Conservation (phyloP, 2,113 vertebrate genomes). For the Malaclemys terrapin region DNA sequence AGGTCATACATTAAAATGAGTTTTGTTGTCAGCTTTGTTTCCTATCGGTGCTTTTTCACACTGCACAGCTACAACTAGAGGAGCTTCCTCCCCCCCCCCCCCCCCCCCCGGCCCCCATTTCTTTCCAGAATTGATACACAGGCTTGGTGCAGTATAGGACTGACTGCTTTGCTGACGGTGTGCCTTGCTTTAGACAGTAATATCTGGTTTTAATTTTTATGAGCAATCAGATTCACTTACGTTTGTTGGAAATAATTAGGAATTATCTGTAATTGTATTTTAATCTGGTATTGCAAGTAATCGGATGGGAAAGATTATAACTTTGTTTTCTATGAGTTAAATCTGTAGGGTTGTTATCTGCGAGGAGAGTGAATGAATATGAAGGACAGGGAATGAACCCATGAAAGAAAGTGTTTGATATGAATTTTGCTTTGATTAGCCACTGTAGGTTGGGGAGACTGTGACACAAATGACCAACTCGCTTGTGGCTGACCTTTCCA, state of each 20-base stretch:
- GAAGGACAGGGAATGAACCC: not conserved
- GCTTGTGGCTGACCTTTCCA: not conserved
- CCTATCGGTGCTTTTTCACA: not conserved
- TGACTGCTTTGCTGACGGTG: not conserved
- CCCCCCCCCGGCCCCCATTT: not conserved
- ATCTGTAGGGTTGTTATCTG: not conserved
- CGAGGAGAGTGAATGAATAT: not conserved
- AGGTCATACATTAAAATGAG: not conserved
- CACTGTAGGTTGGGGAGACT: not conserved
- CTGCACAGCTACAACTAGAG: not conserved
- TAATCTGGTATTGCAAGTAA: not conserved
- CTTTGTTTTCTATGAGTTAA: not conserved
- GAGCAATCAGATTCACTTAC: not conserved
- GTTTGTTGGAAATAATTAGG: not conserved
- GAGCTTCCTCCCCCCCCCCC: accelerated
- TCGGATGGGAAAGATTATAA: not conserved
- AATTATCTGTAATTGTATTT: accelerated
- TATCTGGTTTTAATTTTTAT: accelerated
- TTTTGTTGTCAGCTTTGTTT: not conserved
- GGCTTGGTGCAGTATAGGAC: not conserved
- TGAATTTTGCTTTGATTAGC: accelerated
- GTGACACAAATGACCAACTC: accelerated
- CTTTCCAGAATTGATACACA: not conserved
- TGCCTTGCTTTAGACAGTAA: not conserved
- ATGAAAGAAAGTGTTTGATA: accelerated